Evolutionary conservation across 1,140 invertebrate genomes (phyloP), one percentile per base, ranked within the genome.

Genomic region (Drosophila saltans): DNA sequence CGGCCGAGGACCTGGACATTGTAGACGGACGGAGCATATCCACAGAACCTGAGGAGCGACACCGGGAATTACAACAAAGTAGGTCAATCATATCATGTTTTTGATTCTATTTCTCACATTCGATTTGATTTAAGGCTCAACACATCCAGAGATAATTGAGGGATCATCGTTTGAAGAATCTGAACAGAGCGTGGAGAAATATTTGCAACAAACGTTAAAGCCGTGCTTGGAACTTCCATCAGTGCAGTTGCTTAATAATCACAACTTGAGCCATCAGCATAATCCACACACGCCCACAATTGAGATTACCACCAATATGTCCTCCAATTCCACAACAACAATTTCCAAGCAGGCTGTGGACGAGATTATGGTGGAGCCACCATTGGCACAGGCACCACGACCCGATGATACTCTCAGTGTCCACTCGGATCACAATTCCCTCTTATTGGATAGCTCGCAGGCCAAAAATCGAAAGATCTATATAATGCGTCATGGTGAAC

Each of bases 401-500:
- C 78, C 90, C 0, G 90, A 91, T 30, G 90, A 91, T 57, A 91
- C 90, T 0, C 73, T 91, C 2, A 91, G 90, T 30, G 71, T 85
- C 1, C 83, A 90, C 52, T 91, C 90, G 1, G 84, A 89, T 0
- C 83, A 80, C 52, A 52, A 52, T 26, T 79, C 83, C 24, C 40
- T 76, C 16, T 80, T 41, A 2, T 56, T 75, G 40, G 69, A 85
- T 41, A 59, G 57, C 26, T 59, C 56, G 30, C 73, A 75, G n/a
- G 58, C 70, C 10, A 79, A 76, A 30, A 91, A 90, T 65, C 77
- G 95, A 39, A 94, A 95, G 80, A 93, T 86, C 21, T 96, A 96
- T 86, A 94, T 98, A 26, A 95, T 97, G 93, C 93, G 98, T 1
- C 90, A 91, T 67, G 90, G 90, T 9, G 97, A 98, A 93, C 93